Percentiles rank a stretch among this genome's conserved stretches.
Evolutionary conservation across 64 coral and sea anemone genomes (phyloP).

Genomic region (Catalaphyllia jardinei): DNA sequence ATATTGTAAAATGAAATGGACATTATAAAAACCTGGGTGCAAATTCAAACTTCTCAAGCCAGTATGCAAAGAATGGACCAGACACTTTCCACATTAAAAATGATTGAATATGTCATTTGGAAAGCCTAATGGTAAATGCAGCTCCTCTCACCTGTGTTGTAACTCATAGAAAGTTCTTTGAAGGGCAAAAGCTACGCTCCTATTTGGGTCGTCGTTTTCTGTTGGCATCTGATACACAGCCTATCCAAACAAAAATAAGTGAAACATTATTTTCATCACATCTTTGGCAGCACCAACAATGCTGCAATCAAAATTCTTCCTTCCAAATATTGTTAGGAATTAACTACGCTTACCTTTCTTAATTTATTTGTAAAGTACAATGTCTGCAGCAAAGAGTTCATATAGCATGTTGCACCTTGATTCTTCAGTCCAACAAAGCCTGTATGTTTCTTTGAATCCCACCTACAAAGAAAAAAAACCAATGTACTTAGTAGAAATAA

Average conservation of each 20-base stretch:
- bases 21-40: no score
- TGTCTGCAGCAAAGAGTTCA: conserved; percentile 98
- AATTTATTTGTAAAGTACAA: conserved; percentile 95
- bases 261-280: not conserved
- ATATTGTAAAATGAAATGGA: not conserved
- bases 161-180: conserved; percentile 98
- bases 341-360: conserved; percentile 67
- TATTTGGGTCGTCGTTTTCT: conserved; percentile 96
- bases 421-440: conserved; percentile 98
- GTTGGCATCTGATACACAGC: conserved; percentile 99
- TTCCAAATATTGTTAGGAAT: not conserved
- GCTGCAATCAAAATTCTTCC: not conserved
- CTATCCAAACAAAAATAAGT: conserved; percentile 26
- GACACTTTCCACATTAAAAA: no score
- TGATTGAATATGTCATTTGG: not conserved
- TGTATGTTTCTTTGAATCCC: conserved; percentile 99
- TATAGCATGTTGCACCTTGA: conserved; percentile 98
- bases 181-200: conserved; percentile 95
- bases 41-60: no score
- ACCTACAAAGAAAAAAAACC: conserved; percentile 42
- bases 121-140: not conserved
- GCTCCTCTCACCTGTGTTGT: conserved; percentile 76
- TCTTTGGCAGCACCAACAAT: no score
- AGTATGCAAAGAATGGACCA: no score
- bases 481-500: not conserved